Percentiles rank a stretch among this genome's conserved stretches.
These are phyloP conservation scores for Bothrops jararaca DNA, from an alignment of 2,113 vertebrate species.

Conservation along the genomic window DNA sequence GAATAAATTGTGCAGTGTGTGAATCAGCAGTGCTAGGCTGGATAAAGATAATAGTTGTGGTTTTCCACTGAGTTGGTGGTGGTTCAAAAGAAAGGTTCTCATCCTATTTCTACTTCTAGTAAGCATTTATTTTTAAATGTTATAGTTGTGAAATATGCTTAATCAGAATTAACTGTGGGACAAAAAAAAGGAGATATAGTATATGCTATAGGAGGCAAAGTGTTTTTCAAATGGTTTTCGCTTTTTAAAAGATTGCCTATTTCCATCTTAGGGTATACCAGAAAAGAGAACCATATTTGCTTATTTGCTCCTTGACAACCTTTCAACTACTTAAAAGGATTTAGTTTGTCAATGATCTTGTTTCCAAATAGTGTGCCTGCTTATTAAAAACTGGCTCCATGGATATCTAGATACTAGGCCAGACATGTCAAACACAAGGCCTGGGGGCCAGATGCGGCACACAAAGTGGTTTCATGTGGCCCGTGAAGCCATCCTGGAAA, in stretches of 20 bases:
- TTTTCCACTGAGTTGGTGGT: not conserved
- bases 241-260: not conserved
- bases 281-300: not conserved
- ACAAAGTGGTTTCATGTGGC: too few relatives aligned
- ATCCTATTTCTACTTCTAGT: not conserved
- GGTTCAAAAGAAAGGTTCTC: not conserved
- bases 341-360: not conserved
- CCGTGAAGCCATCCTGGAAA: too few relatives aligned
- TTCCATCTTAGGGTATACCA: not conserved
- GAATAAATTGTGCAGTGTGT: not conserved
- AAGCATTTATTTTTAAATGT: not conserved
- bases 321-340: not conserved
- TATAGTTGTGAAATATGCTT: not conserved
- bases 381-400: not conserved
- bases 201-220: not conserved
- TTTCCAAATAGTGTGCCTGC: not conserved
- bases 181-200: not conserved
- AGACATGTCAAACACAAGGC: too few relatives aligned
- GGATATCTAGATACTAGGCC: constrained; percentile 42
- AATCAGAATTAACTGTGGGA: not conserved
- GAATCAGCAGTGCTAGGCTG: not conserved
- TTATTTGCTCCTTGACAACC: not conserved
- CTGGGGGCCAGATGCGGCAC: too few relatives aligned
- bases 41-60: not conserved
- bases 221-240: not conserved